Base-by-base conservation (phyloP, 2,888 invertebrate species). In the Pollenia angustigena region DNA sequence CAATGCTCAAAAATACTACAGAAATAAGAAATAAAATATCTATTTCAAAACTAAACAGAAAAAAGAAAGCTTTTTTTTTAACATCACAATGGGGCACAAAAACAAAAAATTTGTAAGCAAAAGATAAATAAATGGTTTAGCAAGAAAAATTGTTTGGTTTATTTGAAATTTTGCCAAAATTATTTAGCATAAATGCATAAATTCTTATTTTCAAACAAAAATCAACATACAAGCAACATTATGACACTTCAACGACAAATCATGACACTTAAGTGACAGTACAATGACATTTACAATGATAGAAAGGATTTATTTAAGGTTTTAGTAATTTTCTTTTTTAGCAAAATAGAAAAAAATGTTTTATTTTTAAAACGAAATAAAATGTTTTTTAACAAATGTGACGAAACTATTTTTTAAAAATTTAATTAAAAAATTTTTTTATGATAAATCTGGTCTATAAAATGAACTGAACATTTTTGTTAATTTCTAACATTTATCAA, bases 171-270 rank as follows among this genome's bases (percentile, higher is more conserved):
- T 56, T 87, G 87, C 87, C 87, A 87, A 87, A 81, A 71, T 42
- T 42, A 71, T 71, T 18, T 58, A 71, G 46, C 54, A 60, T 80
- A 46, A 60, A 42, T 68, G 50, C 74, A 69, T 71, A 68, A 81
- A 42, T 75, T 69, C 42, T 68, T 23, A 54, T 56, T 44, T 66
- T 16, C 54, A 44, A 85, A 78, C 4, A 14, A 76, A 81, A 64
- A 46, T 74, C 42, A 56, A 23, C 74, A 52, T 23, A 40, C 50
- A 72, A 62, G 23, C 64, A 60, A 74, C 86, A 68, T 66, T 46
- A 44, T 81, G 87, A 87, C 87, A 87, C 81, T 78, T 81, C 54
- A 87, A 87, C 87, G 83, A 87, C 83, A 81, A 81, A 83, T 87
- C 83, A 81, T 87, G 87, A 84, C 83, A 84, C 80, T 74, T 83